Conservation (phyloP, 2,797 vertebrate genomes). For the Platyrinchus mystaceus region DNA sequence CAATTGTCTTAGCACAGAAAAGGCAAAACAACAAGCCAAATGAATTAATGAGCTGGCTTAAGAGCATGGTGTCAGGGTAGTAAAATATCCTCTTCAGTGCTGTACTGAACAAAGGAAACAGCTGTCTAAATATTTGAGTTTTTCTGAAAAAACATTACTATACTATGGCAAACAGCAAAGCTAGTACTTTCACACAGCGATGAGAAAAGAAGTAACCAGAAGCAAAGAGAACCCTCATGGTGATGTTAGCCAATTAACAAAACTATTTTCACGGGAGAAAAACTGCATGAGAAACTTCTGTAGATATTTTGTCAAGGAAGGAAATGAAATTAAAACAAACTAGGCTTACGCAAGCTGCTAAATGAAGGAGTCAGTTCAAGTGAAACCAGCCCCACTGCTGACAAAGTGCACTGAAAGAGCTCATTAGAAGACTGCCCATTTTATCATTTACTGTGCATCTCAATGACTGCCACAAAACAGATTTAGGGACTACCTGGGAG, state of each 20-base stretch:
- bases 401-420: neutral
- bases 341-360: neutral
- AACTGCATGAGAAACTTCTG: neutral
- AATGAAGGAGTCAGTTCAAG: neutral
- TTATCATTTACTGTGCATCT: neutral
- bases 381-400: neutral
- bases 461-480: neutral
- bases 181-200: neutral
- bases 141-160: conserved; percentile 59
- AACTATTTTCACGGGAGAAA: neutral
- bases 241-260: neutral
- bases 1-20: neutral
- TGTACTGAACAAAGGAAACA: conserved; percentile 68
- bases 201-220: neutral
- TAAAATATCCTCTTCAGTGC: conserved; percentile 62
- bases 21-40: conserved; percentile 24
- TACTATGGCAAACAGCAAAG: neutral
- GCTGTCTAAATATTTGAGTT: conserved; percentile 74
- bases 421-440: neutral
- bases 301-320: neutral
- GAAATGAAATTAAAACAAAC: conserved; percentile 5
- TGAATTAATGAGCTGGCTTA: conserved; percentile 26
- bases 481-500: neutral
- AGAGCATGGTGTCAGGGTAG: conserved; percentile 20
- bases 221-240: neutral